Conservation (phyloP, 2,888 invertebrate species). For the Augochlorella aurata region DNA sequence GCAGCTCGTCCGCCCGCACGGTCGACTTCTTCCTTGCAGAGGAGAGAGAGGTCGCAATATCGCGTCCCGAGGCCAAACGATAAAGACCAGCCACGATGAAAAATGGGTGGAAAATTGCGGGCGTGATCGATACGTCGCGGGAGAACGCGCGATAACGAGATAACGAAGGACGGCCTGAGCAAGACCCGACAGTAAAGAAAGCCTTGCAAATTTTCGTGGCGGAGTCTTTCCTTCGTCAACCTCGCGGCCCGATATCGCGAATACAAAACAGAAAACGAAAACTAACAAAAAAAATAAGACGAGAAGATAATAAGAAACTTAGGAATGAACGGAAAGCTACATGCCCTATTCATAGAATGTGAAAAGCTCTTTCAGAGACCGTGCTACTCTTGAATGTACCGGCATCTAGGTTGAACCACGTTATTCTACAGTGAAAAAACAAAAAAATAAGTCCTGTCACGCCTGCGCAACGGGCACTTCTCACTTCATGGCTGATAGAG, state of each 20-base stretch:
- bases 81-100: conserved; percentile 52
- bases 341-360: conserved; percentile 66
- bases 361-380: conserved; percentile 79
- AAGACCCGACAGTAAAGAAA: neutral
- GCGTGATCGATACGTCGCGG: conserved; percentile 8
- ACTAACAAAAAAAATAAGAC: conserved; percentile 40
- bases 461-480: conserved; percentile 79
- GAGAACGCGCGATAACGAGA: conserved; percentile 12
- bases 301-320: conserved; percentile 55
- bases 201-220: conserved; percentile 1
- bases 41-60: conserved; percentile 77
- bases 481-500: conserved; percentile 29
- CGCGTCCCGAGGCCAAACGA: conserved; percentile 70
- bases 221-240: conserved; percentile 36
- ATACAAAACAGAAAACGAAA: conserved; percentile 26
- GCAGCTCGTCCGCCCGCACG: conserved; percentile 43
- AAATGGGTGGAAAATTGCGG: conserved; percentile 3
- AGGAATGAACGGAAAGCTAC: conserved; percentile 66
- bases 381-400: conserved; percentile 80
- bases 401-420: conserved; percentile 78
- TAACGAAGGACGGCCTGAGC: neutral
- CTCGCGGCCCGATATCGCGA: conserved; percentile 60
- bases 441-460: conserved; percentile 71
- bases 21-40: conserved; percentile 64
- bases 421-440: conserved; percentile 76